phyloP scores from a whole-genome alignment of 2,888 invertebrate genomes.

The Drosophila aldrichi region DNA sequence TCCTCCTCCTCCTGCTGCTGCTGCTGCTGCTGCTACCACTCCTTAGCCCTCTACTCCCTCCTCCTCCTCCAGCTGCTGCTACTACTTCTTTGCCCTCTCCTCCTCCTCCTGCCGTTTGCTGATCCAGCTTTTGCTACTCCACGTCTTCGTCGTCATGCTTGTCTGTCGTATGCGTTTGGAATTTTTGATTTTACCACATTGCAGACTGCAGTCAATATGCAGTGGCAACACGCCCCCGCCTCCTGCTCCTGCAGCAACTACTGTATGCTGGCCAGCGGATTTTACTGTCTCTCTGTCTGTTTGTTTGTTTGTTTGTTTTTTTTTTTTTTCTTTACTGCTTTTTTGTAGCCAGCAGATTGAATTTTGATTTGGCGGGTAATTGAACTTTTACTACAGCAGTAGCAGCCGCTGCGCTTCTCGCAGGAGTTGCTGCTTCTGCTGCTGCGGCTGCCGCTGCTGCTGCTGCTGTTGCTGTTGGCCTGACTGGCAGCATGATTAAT shows the following conservation, averaged over 20 bases:
- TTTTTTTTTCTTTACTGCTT: constrained; percentile 33
- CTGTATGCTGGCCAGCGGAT: constrained; percentile 44
- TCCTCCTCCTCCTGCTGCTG: background rate
- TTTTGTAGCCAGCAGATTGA: constrained; percentile 74
- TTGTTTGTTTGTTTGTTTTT: constrained; percentile 48
- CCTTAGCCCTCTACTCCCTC: constrained; percentile 7
- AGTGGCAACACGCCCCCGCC: constrained; percentile 24
- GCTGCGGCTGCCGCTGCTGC: constrained; percentile 15
- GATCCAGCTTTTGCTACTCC: constrained; percentile 11
- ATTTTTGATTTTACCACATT: constrained; percentile 82
- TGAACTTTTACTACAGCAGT: constrained; percentile 77
- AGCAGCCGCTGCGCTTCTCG: constrained; percentile 31
- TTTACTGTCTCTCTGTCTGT: constrained; percentile 31
- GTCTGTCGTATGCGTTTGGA: constrained; percentile 80
- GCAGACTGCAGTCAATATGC: constrained; percentile 73
- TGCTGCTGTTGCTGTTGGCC: constrained; percentile 27
- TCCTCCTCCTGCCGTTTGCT: constrained; percentile 23
- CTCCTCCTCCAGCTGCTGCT: background rate
- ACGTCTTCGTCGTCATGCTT: constrained; percentile 64
- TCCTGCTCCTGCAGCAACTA: constrained; percentile 19
- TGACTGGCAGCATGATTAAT: constrained; percentile 71
- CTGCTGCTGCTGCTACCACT: constrained; percentile 2
- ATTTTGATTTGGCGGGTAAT: constrained; percentile 83
- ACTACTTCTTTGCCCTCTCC: constrained; percentile 1
- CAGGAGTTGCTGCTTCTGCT: constrained; percentile 3